Percentiles rank a stretch among this genome's conserved stretches.
Conservation (phyloP, 1,140 invertebrate genomes). For the Penaeus vannamei region DNA sequence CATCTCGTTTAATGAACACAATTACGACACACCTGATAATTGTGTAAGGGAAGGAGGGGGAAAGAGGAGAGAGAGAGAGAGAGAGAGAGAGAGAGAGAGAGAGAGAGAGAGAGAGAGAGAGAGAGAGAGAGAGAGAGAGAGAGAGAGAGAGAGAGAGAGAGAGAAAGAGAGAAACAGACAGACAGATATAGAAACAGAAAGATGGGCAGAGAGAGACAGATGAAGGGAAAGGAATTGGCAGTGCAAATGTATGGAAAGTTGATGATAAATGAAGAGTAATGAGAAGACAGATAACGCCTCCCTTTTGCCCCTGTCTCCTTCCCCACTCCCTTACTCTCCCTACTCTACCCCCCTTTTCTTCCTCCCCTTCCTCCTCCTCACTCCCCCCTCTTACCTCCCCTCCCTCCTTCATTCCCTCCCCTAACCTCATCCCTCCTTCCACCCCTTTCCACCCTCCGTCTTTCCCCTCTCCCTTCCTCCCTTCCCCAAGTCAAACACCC, state of each 20-base stretch:
- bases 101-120: conserved; percentile 29
- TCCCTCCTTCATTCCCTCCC: neutral
- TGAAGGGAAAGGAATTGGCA: too few species aligned
- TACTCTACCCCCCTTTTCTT: too few species aligned
- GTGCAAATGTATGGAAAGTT: too few species aligned
- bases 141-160: conserved; percentile 14
- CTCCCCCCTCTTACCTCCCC: neutral
- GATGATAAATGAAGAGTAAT: too few species aligned
- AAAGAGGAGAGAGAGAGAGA: neutral
- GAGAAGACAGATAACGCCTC: too few species aligned
- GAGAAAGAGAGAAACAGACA: conserved; percentile 3
- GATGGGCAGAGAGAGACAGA: too few species aligned
- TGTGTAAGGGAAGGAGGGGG: conserved; percentile 5
- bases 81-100: conserved; percentile 38
- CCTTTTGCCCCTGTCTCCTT: too few species aligned
- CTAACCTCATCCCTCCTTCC: neutral
- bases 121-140: conserved; percentile 8
- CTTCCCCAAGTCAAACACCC: neutral
- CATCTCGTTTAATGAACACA: conserved; percentile 52
- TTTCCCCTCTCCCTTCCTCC: neutral
- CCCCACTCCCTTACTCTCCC: too few species aligned
- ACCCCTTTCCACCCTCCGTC: neutral
- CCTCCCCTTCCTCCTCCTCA: neutral
- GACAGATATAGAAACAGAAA: too few species aligned
- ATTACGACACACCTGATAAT: conserved; percentile 54